phyloP scores from a whole-genome alignment of 1,140 invertebrate genomes.

The Hetaerina americana region DNA sequence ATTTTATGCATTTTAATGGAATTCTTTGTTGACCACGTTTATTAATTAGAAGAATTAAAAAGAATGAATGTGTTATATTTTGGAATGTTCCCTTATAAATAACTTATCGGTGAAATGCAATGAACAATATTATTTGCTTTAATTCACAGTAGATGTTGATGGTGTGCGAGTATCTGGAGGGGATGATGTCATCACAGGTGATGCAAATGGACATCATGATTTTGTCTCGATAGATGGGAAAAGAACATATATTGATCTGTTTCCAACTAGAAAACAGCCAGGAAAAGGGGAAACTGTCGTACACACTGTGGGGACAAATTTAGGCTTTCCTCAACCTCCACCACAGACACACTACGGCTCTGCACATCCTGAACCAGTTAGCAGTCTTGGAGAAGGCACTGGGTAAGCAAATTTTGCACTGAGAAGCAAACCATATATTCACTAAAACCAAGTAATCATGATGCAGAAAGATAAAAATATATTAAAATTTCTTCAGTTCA shows the following conservation, averaged over 20 bases:
- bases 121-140: not conserved
- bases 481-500: too few species aligned
- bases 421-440: not conserved
- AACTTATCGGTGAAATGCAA: too few species aligned
- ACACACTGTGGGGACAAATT: not conserved
- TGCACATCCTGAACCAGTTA: not conserved
- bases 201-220: slow-evolving; percentile 44
- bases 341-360: not conserved
- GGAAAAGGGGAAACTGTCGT: not conserved
- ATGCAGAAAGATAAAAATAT: too few species aligned
- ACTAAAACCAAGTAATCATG: too few species aligned
- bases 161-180: slow-evolving; percentile 22
- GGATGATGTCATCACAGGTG: slow-evolving; percentile 7
- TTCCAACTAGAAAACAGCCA: slow-evolving; percentile 24
- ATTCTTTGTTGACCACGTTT: too few species aligned
- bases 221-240: slow-evolving; percentile 89
- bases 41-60: too few species aligned
- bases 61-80: too few species aligned
- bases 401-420: slow-evolving; percentile 3
- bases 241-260: slow-evolving; percentile 73
- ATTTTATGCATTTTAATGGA: too few species aligned
- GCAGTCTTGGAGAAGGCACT: not conserved
- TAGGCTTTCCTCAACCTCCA: not conserved
- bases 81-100: too few species aligned
- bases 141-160: slow-evolving; percentile 22